Evolutionary conservation across 2,888 invertebrate species (phyloP).

Genomic region (Calliopum simillimum): DNA sequence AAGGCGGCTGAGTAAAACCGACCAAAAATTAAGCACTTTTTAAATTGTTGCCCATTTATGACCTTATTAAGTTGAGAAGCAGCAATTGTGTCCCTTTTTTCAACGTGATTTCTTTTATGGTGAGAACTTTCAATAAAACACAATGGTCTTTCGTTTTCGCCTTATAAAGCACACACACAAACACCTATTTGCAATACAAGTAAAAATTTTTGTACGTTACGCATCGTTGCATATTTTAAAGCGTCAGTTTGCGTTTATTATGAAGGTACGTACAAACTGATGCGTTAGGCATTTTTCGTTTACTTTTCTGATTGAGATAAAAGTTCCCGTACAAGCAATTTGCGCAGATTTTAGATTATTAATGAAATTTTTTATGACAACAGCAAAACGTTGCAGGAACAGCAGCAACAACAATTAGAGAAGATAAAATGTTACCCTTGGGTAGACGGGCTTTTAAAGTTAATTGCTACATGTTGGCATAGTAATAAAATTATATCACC

Average conservation of each 20-base stretch:
- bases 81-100: not conserved
- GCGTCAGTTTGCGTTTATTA: not conserved
- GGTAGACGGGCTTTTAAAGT: constrained; percentile 1
- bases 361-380: not conserved
- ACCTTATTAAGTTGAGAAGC: no score
- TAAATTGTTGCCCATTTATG: no score
- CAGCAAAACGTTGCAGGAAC: not conserved
- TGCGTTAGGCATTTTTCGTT: no score
- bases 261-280: no score
- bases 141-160: not conserved
- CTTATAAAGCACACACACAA: not conserved
- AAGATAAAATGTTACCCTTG: not conserved
- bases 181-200: no score
- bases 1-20: no score
- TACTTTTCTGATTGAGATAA: no score
- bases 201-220: not conserved
- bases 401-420: not conserved
- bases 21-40: no score
- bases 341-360: no score
- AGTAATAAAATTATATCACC: not conserved
- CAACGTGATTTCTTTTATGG: not conserved
- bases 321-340: no score
- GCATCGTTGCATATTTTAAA: constrained; percentile 19
- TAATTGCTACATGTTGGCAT: constrained; percentile 3
- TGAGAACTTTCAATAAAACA: not conserved